phyloP scores from a whole-genome alignment of 92 coral and sea anemone genomes.

The Epizoanthus fatuus region DNA sequence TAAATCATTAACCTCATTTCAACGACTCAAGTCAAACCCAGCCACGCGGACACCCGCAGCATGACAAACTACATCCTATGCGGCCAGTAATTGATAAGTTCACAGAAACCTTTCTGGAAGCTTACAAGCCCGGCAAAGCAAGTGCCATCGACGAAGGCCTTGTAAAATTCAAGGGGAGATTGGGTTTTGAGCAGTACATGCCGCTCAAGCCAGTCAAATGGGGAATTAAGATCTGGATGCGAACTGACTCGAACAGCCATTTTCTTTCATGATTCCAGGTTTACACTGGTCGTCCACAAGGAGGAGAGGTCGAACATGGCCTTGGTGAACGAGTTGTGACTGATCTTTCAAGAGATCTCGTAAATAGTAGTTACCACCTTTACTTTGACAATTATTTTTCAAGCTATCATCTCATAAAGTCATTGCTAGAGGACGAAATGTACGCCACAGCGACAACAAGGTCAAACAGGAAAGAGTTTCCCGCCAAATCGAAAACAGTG shows the following conservation, averaged over 20 bases:
- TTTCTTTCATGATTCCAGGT: conserved; percentile 41
- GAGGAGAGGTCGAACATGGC: conserved; percentile 39
- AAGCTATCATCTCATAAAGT: conserved; percentile 12
- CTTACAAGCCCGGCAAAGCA: conserved; percentile 31
- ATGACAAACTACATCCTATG: conserved; percentile 31
- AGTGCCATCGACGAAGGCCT: conserved; percentile 56
- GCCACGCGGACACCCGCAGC: conserved; percentile 21
- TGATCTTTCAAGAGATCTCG: conserved; percentile 18
- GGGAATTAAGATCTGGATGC: conserved; percentile 59
- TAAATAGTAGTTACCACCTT: conserved; percentile 31
- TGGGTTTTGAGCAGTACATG: conserved; percentile 55
- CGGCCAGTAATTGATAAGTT: conserved; percentile 27
- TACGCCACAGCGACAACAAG: conserved; percentile 52
- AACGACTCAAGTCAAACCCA: too few relatives aligned
- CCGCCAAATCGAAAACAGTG: conserved; percentile 3
- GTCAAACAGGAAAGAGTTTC: conserved; percentile 55
- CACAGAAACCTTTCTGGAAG: conserved; percentile 33
- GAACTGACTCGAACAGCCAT: conserved; percentile 47
- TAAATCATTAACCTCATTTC: too few relatives aligned
- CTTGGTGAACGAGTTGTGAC: conserved; percentile 48
- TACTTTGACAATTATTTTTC: conserved; percentile 57
- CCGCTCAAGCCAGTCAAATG: conserved; percentile 50
- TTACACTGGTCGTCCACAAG: conserved; percentile 47
- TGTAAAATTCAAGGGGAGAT: conserved; percentile 58
- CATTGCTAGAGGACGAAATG: conserved; percentile 42